These are phyloP conservation scores for Empis stercorea DNA, from an alignment of 2,888 invertebrate species.

Conservation along the genomic window DNA sequence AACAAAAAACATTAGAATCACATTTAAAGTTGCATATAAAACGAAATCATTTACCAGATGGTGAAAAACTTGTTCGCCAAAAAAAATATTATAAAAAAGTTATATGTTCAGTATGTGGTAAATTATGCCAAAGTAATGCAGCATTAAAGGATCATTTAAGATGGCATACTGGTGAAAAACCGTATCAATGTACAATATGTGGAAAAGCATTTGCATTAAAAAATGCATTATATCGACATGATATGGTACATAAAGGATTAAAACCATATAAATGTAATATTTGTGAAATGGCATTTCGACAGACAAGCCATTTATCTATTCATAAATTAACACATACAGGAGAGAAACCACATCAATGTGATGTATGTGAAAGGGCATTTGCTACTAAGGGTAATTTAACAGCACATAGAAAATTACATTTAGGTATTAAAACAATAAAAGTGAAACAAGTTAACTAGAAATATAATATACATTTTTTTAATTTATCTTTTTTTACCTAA, in stretches of 20 bases:
- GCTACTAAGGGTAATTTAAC: background rate
- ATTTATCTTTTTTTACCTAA: too few species aligned
- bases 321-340: conserved; percentile 70
- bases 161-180: background rate
- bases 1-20: too few species aligned
- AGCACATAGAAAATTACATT: background rate
- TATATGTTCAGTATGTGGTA: background rate
- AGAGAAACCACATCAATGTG: conserved; percentile 64
- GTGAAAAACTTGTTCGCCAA: too few species aligned
- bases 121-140: background rate
- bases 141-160: background rate
- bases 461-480: too few species aligned
- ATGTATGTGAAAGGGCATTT: conserved; percentile 72
- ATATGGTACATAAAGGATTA: background rate
- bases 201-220: background rate
- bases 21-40: too few species aligned
- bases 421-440: too few species aligned
- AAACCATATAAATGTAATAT: background rate
- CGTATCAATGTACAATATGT: background rate
- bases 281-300: background rate
- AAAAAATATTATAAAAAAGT: background rate
- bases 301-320: conserved; percentile 8
- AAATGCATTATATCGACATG: background rate
- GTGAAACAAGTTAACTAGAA: too few species aligned
- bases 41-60: too few species aligned